Conservation (phyloP, 2,113 vertebrate genomes). For the Thinocorus orbignyianus region DNA sequence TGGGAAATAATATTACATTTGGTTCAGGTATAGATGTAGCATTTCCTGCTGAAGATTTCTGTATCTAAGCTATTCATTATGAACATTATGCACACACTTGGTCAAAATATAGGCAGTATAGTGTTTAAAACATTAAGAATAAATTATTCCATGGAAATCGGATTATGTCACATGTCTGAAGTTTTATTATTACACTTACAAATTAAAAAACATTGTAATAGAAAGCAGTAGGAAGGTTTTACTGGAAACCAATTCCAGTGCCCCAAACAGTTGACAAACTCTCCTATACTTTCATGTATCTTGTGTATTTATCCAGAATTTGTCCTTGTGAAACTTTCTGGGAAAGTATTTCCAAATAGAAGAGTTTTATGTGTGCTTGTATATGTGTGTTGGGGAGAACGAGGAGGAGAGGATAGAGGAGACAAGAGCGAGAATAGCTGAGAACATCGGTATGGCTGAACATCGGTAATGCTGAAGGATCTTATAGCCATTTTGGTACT, state of each 20-base stretch:
- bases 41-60: neutral
- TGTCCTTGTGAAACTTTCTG: fast-evolving
- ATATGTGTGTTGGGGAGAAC: neutral
- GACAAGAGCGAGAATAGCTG: neutral
- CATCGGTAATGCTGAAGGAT: neutral
- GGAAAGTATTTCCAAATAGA: neutral
- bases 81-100: neutral
- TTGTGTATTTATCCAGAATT: neutral
- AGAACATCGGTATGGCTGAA: neutral
- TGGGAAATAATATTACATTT: neutral
- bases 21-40: neutral
- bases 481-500: neutral
- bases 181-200: neutral
- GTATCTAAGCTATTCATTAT: neutral
- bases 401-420: neutral
- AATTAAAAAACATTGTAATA: neutral
- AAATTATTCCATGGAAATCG: neutral
- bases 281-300: neutral
- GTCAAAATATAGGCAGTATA: neutral
- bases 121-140: neutral
- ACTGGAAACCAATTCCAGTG: neutral
- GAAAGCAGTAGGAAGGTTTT: neutral
- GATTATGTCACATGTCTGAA: neutral
- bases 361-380: neutral
- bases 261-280: neutral